Base-by-base conservation (phyloP, 2,888 invertebrate genomes). In the Caenorhabditis imperialis region DNA sequence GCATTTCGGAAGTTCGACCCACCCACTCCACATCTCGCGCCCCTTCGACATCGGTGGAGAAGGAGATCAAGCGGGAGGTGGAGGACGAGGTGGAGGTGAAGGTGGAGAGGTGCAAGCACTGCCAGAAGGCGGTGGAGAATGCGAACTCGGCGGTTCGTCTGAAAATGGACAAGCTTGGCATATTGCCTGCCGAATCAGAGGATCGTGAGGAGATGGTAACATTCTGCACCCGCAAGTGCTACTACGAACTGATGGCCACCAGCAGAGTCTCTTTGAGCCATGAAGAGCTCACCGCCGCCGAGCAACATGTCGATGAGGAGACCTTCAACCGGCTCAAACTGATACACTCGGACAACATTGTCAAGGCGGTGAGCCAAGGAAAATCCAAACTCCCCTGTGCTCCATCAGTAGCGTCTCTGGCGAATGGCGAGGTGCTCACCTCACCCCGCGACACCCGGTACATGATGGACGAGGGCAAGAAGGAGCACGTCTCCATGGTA, bases 171-270 rank as follows among this genome's bases (percentile, higher is more conserved):
- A 67, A 57, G 22, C 44, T 75, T 0, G 70, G 70, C 22, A 12
- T 70, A 4, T n/a, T 61, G 1, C 60, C 63, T n/a, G 75, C 70
- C 0, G 14, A 58, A 8, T 3, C 10, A 1, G 75, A 75, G 16
- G 63, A 58, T 42, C 78, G 81, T 38, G 89, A 89, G 35, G 89
- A 90, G 25, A 89, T 89, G 67, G 88, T 89, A 18, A 87, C 87
- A 4, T 97, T 97, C 90, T 97, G 97, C 88, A 93, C 94, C 81
- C 92, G 93, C 57, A 92, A 92, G 78, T 97, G 97, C 89, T 95
- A 93, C 89, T 93, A 93, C 90, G 93, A 94, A 88, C 95, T 94
- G 89, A 92, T 92, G 27, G 89, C 92, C 23, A 91, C 92, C 84
- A 92, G 92, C 83, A 90, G 91, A 60, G 62, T 67, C 10, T 72